Evolutionary conservation across 2,888 invertebrate species (phyloP), one percentile per base, ranked within the genome.

Genomic region (Rhogogaster chlorosoma): DNA sequence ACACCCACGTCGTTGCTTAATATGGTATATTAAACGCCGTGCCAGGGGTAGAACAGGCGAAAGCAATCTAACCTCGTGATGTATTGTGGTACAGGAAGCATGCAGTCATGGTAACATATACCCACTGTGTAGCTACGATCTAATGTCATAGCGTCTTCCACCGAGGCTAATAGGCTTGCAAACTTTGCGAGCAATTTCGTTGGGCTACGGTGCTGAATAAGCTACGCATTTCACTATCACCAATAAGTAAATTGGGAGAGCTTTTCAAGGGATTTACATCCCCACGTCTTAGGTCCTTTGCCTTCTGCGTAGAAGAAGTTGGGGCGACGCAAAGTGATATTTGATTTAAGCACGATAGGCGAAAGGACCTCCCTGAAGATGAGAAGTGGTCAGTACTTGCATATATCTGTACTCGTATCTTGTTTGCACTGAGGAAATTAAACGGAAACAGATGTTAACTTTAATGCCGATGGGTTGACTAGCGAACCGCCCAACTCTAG

Each of bases 11-110:
- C 49, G 45, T 83, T 67, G 49, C 67, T 67, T 29, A 42, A 83
- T 64, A 67, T n/a, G 26, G 36, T 38, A 57, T 80, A 83, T 83
- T 83, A 64, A 83, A 83, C 83, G 83, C 61, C n/a, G 45, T 42
- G 67, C 67, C 49, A 61, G 38, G 4, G 7, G 80, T 70, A n/a
- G 10, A 67, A 83, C 67, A 83, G 45, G 83, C 67, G 26, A 67
- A 64, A 83, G 67, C 83, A 83, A 83, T 83, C 67, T 67, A 61
- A 36, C 18, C 80, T 1, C 53, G 42, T 61, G 80, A 61, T 64
- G 26, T 22, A 67, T 67, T 67, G 36, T 61, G 45, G 45, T 45
- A 67, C 45, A 57, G 80, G 57, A 80, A 22, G 38, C 22, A 80
- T 61, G 67, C 83, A 80, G 67, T 32, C 67, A 49, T 42, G n/a